These are phyloP conservation scores for Philereme vetulata DNA, from an alignment of 2,888 invertebrate genomes.

Conservation along the genomic window DNA sequence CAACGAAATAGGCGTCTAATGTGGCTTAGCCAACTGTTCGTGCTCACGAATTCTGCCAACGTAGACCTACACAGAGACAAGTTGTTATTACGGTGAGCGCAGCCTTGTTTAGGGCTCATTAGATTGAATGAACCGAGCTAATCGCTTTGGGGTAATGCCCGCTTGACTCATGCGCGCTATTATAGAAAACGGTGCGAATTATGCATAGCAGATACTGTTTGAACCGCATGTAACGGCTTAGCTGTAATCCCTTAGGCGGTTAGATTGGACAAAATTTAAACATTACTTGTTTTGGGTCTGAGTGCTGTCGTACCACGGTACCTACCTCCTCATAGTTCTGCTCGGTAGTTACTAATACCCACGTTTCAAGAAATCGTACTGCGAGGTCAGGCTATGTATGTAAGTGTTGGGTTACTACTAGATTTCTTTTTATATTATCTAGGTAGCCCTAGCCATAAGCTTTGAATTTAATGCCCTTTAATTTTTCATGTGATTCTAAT, in stretches of 20 bases:
- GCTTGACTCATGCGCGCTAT: slow-evolving; percentile 26
- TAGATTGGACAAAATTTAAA: slow-evolving; percentile 4
- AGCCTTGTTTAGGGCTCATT: slow-evolving; percentile 29
- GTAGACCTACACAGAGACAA: slow-evolving; percentile 31
- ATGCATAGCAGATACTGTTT: slow-evolving; percentile 23
- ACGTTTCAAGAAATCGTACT: too few relatives aligned
- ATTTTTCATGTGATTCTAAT: too few relatives aligned
- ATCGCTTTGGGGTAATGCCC: slow-evolving; percentile 30
- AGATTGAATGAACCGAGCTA: slow-evolving; percentile 24
- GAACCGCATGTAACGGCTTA: slow-evolving; percentile 12
- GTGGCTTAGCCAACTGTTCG: slow-evolving; percentile 35
- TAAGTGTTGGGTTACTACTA: too few relatives aligned
- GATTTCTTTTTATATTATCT: too few relatives aligned
- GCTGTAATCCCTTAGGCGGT: not conserved
- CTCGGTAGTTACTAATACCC: slow-evolving; percentile 9
- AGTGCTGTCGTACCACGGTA: too few relatives aligned
- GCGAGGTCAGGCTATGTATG: too few relatives aligned
- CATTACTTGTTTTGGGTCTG: not conserved
- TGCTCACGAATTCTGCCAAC: slow-evolving; percentile 35
- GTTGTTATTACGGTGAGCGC: slow-evolving; percentile 31
- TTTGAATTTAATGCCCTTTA: too few relatives aligned
- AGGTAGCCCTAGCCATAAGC: too few relatives aligned
- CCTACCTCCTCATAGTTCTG: too few relatives aligned
- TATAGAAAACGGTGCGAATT: slow-evolving; percentile 27
- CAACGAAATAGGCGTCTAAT: slow-evolving; percentile 42